Evolutionary conservation across 2,113 vertebrate genomes (phyloP), one percentile per base, ranked within the genome.

Genomic region (Bubo blakistoni): DNA sequence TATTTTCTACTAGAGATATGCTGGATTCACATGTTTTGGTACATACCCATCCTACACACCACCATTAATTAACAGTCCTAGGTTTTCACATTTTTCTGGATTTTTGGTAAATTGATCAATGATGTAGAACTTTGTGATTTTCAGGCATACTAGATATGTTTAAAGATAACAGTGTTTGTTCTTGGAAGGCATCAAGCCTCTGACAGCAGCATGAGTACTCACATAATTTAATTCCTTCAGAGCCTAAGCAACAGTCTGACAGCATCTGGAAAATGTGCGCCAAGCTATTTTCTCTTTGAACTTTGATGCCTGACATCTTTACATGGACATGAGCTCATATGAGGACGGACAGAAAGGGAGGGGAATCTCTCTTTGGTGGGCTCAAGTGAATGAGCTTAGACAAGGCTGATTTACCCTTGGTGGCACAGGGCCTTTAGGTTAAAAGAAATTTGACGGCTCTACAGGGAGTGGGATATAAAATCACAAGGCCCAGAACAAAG

Each of bases 261-360:
- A 95, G 80, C 77, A 95, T 92, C 92, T 95, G 94, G 86, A 88
- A 97, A 96, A 87, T 0, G 49, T 77, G 66, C 89, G 87, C 58
- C 74, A 90, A 97, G 92, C n/a, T 92, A 63, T 94, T 97, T 96
- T 96, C 81, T 88, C 84, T 97, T 95, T 97, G 91, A 95, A 96
- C 92, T 96, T 95, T 91, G 89, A 92, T 91, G 70, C 29, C 78
- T 95, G 91, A 89, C 87, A 92, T 88, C 94, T 94, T 88, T 87
- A 83, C 92, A 93, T 22, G 97, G 96, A 94, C 91, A 94, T 78
- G 89, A 96, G 85, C 89, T 95, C 87, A 92, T 90, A 91, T 90
- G 46, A 97, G 84, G 74, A 95, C 67, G 93, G 94, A 73, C 79
- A 95, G 91, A 92, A 94, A 73, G 46, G 84, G 92, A 97, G 81